Evolutionary conservation across 1,140 invertebrate genomes (phyloP).

Genomic region (Drosophila tropicalis): DNA sequence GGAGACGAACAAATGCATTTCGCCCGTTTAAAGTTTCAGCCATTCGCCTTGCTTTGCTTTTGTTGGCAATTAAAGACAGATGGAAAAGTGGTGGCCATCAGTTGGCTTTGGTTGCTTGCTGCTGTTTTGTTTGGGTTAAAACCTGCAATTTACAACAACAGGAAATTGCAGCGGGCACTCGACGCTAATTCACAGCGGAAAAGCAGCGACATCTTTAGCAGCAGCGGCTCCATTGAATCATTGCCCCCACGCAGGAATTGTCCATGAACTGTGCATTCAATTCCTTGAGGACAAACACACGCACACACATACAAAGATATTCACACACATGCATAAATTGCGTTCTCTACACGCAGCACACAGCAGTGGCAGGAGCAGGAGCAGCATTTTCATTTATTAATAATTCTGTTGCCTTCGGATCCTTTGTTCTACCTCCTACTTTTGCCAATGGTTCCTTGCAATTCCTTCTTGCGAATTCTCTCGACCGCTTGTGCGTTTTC

Average conservation of each 20-base stretch:
- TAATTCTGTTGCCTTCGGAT: constrained; percentile 29
- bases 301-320: constrained; percentile 27
- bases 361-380: neutral
- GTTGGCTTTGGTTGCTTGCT: neutral
- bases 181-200: constrained; percentile 73
- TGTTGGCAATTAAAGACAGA: constrained; percentile 61
- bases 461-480: neutral
- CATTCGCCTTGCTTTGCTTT: constrained; percentile 35
- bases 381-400: constrained; percentile 5
- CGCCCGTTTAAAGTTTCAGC: constrained; percentile 37
- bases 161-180: constrained; percentile 74
- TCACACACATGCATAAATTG: constrained; percentile 10
- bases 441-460: constrained; percentile 1
- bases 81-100: constrained; percentile 6
- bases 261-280: constrained; percentile 54
- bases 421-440: constrained; percentile 41
- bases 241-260: constrained; percentile 14
- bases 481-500: constrained; percentile 14
- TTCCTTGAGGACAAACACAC: constrained; percentile 16
- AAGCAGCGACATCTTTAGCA: constrained; percentile 49
- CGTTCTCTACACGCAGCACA: constrained; percentile 23
- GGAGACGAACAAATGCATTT: neutral
- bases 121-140: neutral
- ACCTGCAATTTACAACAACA: constrained; percentile 67
- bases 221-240: constrained; percentile 36